Evolutionary conservation across 2,888 invertebrate species (phyloP).

Genomic region (Xylocampa areola): DNA sequence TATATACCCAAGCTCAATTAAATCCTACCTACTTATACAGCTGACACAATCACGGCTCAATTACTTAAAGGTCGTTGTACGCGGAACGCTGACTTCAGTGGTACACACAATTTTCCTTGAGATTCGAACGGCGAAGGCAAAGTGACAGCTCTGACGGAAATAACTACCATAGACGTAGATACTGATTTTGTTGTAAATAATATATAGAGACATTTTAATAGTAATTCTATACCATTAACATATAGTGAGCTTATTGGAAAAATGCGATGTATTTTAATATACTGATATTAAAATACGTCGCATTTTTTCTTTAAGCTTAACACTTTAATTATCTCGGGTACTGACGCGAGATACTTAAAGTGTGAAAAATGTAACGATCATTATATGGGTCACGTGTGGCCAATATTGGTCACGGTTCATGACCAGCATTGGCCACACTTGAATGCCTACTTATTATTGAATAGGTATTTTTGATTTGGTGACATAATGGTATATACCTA

Average conservation of each 20-base stretch:
- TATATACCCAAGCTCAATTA: neutral
- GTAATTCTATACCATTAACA: neutral
- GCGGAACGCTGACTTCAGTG: slow-evolving; percentile 45
- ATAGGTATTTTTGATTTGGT: too few species aligned
- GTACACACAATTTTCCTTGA: slow-evolving; percentile 59
- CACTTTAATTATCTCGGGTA: too few species aligned
- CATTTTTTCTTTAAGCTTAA: too few species aligned
- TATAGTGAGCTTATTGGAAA: neutral
- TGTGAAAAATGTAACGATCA: too few species aligned
- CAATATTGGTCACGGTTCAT: too few species aligned
- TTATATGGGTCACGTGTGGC: too few species aligned
- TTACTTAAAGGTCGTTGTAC: slow-evolving; percentile 53
- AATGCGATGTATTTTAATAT: too few species aligned
- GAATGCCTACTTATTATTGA: too few species aligned
- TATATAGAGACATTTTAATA: slow-evolving; percentile 13
- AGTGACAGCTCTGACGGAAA: slow-evolving; percentile 51
- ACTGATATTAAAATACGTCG: too few species aligned
- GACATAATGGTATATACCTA: too few species aligned
- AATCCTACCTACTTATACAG: slow-evolving; percentile 6
- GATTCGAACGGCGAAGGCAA: slow-evolving; percentile 60
- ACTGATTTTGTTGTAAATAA: slow-evolving; percentile 30
- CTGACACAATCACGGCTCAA: slow-evolving; percentile 19
- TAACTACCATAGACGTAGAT: slow-evolving; percentile 16
- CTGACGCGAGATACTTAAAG: too few species aligned
- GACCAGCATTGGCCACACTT: too few species aligned